Base-by-base conservation (phyloP, 2,113 vertebrate species). In the Tapirus terrestris region DNA sequence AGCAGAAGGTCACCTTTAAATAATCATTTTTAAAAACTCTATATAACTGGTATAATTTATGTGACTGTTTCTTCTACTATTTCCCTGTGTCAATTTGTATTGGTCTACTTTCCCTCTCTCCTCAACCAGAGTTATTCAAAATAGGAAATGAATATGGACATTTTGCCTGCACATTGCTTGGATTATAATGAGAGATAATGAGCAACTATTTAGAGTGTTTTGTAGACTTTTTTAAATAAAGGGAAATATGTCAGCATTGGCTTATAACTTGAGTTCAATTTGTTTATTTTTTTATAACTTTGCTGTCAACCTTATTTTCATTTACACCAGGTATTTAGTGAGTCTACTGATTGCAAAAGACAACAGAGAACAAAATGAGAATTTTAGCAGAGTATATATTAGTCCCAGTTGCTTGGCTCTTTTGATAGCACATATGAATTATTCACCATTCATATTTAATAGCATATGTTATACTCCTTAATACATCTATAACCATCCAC, bases 351-450 rank as follows among this genome's bases (percentile, higher is more conserved):
- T 68, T 98, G 84, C 82, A 98, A 94, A 45, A 61, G 84, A 73
- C 51, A 94, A 86, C 58, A 85, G 95, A 94, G 75, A 88, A 58
- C 11, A 95, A 96, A 96, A 83, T 72, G 72, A 97, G 85, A 86
- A 82, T 97, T 98, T 95, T 94, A 92, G 29, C 72, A 93, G 75
- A 82, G 60, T 36, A 75, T 20, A n/a, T 95, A 97, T 86, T 97
- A 79, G 33, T 92, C 97, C 72, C 91, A 96, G 90, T 92, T 96
- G 92, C n/a, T 88, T 45, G 43, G 29, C 14, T 91, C 16, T 87
- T 88, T 92, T 91, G 92, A 91, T 96, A 96, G 56, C 43, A 89
- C 36, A 79, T 92, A 97, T 92, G 88, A 98, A 96, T 98, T 98
- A 98, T 98, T 98, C 81, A 97, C 36, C 79, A 80, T 89, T 25